A percentile compares a stretch with the other conserved stretches of the same genome.
These are phyloP conservation scores for Gouania willdenowi DNA, from an alignment of 2,797 vertebrate species.

Conservation along the genomic window DNA sequence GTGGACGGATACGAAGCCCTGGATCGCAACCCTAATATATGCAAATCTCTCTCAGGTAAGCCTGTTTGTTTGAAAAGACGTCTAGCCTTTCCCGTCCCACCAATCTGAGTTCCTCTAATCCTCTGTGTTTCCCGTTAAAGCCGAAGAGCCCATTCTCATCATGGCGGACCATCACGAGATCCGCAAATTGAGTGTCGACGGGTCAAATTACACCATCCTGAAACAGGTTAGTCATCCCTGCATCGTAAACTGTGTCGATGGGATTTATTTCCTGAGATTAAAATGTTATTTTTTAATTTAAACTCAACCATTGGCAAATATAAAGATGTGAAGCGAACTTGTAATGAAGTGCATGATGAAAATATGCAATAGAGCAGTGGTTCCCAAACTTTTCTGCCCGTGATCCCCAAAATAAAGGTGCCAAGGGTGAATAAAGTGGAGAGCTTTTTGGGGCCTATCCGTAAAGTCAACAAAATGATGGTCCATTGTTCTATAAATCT, in stretches of 20 bases:
- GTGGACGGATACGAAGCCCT: slow-evolving; percentile 88
- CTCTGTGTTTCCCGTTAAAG: slow-evolving; percentile 62
- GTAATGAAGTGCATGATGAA: too few relatives aligned
- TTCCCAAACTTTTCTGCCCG: too few relatives aligned
- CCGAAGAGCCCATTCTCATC: slow-evolving; percentile 95
- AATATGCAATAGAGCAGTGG: too few relatives aligned
- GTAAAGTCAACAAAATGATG: too few relatives aligned
- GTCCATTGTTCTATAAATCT: too few relatives aligned
- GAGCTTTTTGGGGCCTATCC: too few relatives aligned
- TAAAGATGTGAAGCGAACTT: too few relatives aligned
- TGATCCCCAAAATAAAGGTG: too few relatives aligned
- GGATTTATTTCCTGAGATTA: neutral
- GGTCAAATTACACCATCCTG: slow-evolving; percentile 96
- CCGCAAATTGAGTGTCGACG: slow-evolving; percentile 95
- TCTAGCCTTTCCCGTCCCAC: neutral
- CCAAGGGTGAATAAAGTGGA: too few relatives aligned
- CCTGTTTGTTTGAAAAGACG: neutral
- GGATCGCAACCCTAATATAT: slow-evolving; percentile 84
- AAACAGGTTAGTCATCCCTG: slow-evolving; percentile 82
- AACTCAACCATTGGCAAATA: too few relatives aligned
- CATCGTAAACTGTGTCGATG: neutral
- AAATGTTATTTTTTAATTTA: too few relatives aligned
- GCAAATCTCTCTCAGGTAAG: slow-evolving; percentile 92
- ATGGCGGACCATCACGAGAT: slow-evolving; percentile 98
- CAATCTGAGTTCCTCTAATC: neutral